Conservation (phyloP, 2,888 invertebrate genomes). For the Limenitis camilla region DNA sequence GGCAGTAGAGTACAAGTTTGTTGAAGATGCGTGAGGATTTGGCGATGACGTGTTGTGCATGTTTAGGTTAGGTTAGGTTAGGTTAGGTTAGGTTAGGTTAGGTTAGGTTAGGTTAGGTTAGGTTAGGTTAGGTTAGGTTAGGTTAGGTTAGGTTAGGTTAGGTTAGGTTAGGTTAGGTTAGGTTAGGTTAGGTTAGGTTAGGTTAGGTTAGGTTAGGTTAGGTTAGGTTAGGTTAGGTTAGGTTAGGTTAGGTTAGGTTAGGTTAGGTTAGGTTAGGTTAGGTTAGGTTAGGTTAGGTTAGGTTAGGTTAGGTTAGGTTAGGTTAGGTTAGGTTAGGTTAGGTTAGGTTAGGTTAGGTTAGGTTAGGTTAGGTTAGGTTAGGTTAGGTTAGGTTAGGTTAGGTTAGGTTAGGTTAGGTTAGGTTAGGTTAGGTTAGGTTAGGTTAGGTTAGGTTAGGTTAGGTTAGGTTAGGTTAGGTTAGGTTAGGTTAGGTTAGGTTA, state of each 20-base stretch:
- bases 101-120: slow-evolving; percentile 3
- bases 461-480: too few relatives aligned
- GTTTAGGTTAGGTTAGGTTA: slow-evolving; percentile 5
- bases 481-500: too few relatives aligned
- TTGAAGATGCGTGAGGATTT: too few relatives aligned
- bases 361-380: slow-evolving; percentile 8
- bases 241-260: slow-evolving; percentile 7
- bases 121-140: slow-evolving; percentile 6
- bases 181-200: slow-evolving; percentile 7
- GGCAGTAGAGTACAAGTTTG: too few relatives aligned
- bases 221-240: slow-evolving; percentile 8
- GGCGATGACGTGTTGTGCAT: background rate
- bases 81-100: slow-evolving; percentile 5
- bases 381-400: slow-evolving; percentile 8
- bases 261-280: slow-evolving; percentile 8
- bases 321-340: slow-evolving; percentile 4
- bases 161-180: slow-evolving; percentile 8
- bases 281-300: slow-evolving; percentile 3
- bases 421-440: background rate
- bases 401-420: slow-evolving; percentile 8
- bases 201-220: slow-evolving; percentile 8
- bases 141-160: slow-evolving; percentile 5
- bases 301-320: slow-evolving; percentile 5
- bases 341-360: slow-evolving; percentile 6
- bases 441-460: too few relatives aligned